Evolutionary conservation across 1,140 invertebrate genomes (phyloP).

Genomic region (Psix sp.): DNA sequence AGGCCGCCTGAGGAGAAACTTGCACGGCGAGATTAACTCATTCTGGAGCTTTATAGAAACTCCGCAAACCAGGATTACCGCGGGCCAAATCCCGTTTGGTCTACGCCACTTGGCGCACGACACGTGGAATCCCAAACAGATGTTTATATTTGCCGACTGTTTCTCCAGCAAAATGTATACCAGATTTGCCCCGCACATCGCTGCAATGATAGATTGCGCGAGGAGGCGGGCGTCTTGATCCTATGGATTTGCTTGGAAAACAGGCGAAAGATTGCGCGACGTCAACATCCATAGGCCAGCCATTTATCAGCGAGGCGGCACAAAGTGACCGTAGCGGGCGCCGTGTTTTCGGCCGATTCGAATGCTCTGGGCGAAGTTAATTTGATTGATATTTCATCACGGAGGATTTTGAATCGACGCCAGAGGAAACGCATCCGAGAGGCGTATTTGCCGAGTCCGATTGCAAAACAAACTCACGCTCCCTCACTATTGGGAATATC

Average conservation of each 20-base stretch:
- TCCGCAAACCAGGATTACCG: constrained; percentile 64
- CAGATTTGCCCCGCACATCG: constrained; percentile 31
- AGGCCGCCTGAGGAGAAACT: constrained; percentile 65
- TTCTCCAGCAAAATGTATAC: constrained; percentile 23
- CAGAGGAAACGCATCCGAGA: background rate
- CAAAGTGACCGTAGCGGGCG: constrained; percentile 21
- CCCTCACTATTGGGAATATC: constrained; percentile 46
- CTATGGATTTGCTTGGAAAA: constrained; percentile 36
- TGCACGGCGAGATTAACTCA: constrained; percentile 69
- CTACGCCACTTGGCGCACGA: constrained; percentile 55
- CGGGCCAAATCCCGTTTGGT: constrained; percentile 59
- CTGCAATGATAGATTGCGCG: constrained; percentile 60
- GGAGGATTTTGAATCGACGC: background rate
- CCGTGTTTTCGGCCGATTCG: constrained; percentile 26
- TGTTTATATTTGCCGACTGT: constrained; percentile 65
- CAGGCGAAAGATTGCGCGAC: constrained; percentile 45
- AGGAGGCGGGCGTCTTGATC: constrained; percentile 35
- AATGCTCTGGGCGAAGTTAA: constrained; percentile 9
- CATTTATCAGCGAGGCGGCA: constrained; percentile 64
- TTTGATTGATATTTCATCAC: constrained; percentile 25
- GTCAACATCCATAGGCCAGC: constrained; percentile 52
- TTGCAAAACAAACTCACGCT: constrained; percentile 53
- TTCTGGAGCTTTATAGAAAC: constrained; percentile 68
- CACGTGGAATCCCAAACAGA: constrained; percentile 68
- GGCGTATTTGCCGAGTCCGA: constrained; percentile 52